These are phyloP conservation scores for Urosaurus nigricauda DNA, from an alignment of 2,797 vertebrate species.

Conservation along the genomic window DNA sequence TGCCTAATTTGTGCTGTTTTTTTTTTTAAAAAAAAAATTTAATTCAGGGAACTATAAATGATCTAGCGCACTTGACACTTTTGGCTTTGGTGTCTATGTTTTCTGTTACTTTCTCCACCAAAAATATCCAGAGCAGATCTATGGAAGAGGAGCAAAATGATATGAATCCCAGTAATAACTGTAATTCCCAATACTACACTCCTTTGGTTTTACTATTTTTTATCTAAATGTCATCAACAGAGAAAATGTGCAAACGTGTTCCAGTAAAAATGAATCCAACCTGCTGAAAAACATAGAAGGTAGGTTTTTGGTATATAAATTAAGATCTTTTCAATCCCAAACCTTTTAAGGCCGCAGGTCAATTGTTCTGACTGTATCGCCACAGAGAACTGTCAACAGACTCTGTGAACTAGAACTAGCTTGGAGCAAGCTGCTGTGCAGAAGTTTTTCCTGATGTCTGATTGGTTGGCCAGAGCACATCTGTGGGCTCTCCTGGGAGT, in stretches of 20 bases:
- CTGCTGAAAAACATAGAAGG: neutral
- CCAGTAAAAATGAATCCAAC: slow-evolving; percentile 47
- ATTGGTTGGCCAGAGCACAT: slow-evolving; percentile 24
- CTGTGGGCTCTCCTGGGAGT: slow-evolving; percentile 19
- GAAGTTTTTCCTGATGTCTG: slow-evolving; percentile 8
- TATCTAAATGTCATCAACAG: slow-evolving; percentile 4
- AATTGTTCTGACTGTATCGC: neutral
- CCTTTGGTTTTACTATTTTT: neutral
- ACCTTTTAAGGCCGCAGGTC: neutral
- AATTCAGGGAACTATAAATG: neutral
- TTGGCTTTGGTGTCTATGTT: neutral
- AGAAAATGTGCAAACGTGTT: slow-evolving; percentile 6
- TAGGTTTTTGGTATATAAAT: neutral
- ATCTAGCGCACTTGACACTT: neutral
- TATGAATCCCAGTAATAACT: neutral
- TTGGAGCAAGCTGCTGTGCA: neutral
- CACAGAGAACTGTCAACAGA: neutral
- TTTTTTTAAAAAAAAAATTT: no score
- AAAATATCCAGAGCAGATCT: slow-evolving; percentile 21
- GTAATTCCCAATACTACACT: neutral
- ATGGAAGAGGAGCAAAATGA: neutral
- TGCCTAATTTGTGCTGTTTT: neutral
- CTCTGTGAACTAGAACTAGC: slow-evolving; percentile 16
- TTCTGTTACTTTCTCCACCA: neutral
- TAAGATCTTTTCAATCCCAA: neutral